Evolutionary conservation across 2,113 vertebrate genomes (phyloP).

Genomic region (Periophthalmus modestus): DNA sequence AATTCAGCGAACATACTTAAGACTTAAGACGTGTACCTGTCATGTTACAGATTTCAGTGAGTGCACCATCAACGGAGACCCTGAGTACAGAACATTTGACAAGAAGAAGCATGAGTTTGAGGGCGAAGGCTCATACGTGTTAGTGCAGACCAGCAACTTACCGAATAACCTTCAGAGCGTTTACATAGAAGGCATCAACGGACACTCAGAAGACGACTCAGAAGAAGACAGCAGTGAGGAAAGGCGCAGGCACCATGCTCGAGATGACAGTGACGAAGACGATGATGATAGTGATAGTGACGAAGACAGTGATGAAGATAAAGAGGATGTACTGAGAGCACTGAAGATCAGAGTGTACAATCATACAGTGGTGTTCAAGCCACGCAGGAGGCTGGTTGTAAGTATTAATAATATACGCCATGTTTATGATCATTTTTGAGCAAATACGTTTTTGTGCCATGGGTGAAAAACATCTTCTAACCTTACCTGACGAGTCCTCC

Average conservation of each 20-base stretch:
- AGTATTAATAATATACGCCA: constrained; percentile 50
- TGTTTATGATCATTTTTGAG: neutral
- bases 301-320: constrained; percentile 23
- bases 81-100: constrained; percentile 82
- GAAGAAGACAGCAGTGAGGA: constrained; percentile 45
- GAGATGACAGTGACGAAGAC: constrained; percentile 17
- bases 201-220: neutral
- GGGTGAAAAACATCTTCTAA: neutral
- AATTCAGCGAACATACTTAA: neutral
- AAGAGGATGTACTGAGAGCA: constrained; percentile 57
- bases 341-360: constrained; percentile 79
- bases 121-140: constrained; percentile 74
- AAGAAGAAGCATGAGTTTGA: constrained; percentile 77
- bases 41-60: constrained; percentile 71
- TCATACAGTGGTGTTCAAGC: constrained; percentile 77
- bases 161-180: constrained; percentile 71
- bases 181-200: constrained; percentile 77
- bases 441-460: no score
- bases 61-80: constrained; percentile 72
- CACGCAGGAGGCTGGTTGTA: constrained; percentile 72
- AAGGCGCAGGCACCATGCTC: constrained; percentile 9
- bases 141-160: constrained; percentile 72
- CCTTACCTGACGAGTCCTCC: no score
- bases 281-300: constrained; percentile 27
- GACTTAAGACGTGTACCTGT: neutral